phyloP scores from a whole-genome alignment of 2,797 vertebrate genomes.

The Salmo trutta region DNA sequence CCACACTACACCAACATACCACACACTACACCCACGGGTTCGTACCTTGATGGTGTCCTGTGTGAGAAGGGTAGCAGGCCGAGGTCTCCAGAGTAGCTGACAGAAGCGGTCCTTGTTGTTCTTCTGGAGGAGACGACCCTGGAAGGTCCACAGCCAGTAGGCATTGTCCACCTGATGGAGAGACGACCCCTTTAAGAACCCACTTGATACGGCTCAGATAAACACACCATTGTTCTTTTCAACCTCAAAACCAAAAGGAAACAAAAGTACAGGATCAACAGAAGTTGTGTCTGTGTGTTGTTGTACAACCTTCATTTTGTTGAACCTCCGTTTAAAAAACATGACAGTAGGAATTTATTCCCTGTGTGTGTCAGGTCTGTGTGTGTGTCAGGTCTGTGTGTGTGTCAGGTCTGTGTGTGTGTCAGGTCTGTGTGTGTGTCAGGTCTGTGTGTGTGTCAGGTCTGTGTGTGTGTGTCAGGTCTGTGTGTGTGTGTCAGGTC shows the following conservation, averaged over 20 bases:
- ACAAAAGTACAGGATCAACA: neutral
- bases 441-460: slow-evolving; percentile 70
- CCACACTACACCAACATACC: too few species aligned
- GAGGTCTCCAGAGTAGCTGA: slow-evolving; percentile 95
- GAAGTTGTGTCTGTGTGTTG: neutral
- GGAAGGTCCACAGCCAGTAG: slow-evolving; percentile 98
- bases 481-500: rapidly evolving
- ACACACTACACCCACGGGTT: neutral
- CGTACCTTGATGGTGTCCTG: slow-evolving; percentile 88
- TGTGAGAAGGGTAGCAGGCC: slow-evolving; percentile 86
- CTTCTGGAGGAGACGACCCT: slow-evolving; percentile 96
- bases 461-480: slow-evolving; percentile 57
- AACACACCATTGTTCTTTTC: too few species aligned
- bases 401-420: too few species aligned
- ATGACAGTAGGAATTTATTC: too few species aligned
- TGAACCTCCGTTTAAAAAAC: too few species aligned
- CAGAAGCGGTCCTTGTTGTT: slow-evolving; percentile 98
- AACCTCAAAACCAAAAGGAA: too few species aligned
- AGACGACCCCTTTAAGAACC: neutral
- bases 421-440: too few species aligned
- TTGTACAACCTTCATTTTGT: too few species aligned
- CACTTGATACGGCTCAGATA: too few species aligned
- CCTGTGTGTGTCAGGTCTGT: neutral
- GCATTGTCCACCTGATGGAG: slow-evolving; percentile 92
- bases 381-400: too few species aligned